phyloP scores from a whole-genome alignment of 1,140 invertebrate genomes.

The Musca domestica region DNA sequence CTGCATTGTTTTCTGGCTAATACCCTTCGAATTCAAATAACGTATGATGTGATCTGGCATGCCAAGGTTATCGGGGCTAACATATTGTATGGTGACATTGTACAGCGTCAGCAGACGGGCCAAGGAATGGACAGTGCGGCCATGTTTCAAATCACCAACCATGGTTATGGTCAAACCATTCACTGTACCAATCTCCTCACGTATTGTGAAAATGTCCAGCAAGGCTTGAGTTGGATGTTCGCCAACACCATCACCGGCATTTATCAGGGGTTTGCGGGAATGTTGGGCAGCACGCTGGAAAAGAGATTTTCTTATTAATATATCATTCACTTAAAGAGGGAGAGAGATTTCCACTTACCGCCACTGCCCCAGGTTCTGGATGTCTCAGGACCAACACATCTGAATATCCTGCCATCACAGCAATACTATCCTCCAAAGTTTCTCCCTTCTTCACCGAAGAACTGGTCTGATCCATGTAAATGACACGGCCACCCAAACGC shows the following conservation, averaged over 20 bases:
- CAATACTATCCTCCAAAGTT: constrained; percentile 85
- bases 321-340: too few species aligned
- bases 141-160: constrained; percentile 96
- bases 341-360: constrained; percentile 60
- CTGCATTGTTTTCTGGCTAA: constrained; percentile 72
- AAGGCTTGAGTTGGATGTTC: constrained; percentile 99
- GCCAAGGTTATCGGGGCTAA: constrained; percentile 78
- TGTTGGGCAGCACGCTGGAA: constrained; percentile 74
- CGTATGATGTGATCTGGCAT: constrained; percentile 88
- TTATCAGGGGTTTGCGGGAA: constrained; percentile 87
- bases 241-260: constrained; percentile 96
- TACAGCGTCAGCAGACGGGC: constrained; percentile 88
- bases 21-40: constrained; percentile 74
- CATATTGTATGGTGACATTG: constrained; percentile 85
- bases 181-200: constrained; percentile 98
- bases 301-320: not conserved
- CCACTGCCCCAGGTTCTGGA: constrained; percentile 87
- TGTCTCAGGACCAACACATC: constrained; percentile 94
- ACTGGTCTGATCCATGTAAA: constrained; percentile 82
- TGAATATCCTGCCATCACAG: constrained; percentile 81
- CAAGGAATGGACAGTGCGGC: constrained; percentile 96
- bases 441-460: constrained; percentile 98
- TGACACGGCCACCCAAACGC: constrained; percentile 86
- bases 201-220: constrained; percentile 96
- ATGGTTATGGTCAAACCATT: constrained; percentile 91